Percentiles rank a stretch among this genome's conserved stretches.
These are phyloP conservation scores for Saturnia pavonia DNA, from an alignment of 2,888 invertebrate species.

Conservation along the genomic window DNA sequence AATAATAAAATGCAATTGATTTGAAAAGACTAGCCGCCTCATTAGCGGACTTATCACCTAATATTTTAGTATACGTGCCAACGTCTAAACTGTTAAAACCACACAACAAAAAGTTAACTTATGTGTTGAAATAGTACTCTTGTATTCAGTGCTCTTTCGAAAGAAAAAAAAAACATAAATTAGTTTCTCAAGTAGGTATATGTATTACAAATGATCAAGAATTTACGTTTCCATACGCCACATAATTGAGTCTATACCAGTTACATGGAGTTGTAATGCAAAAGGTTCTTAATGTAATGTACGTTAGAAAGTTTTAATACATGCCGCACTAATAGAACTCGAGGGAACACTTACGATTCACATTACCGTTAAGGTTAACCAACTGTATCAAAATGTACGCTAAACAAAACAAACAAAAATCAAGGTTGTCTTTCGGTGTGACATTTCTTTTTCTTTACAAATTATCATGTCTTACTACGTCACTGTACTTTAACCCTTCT, in stretches of 20 bases:
- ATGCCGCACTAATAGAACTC: constrained; percentile 62
- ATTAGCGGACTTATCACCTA: no score
- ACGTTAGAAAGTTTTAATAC: constrained; percentile 66
- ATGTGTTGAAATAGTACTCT: not conserved
- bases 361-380: constrained; percentile 23
- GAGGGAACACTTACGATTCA: constrained; percentile 31
- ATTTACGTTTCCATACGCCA: not conserved
- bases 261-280: constrained; percentile 31
- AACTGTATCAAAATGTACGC: not conserved
- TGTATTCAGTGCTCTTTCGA: not conserved
- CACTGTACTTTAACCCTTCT: no score
- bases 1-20: no score
- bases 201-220: not conserved
- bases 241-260: constrained; percentile 8
- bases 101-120: no score
- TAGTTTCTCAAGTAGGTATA: no score
- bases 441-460: no score
- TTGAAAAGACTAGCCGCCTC: no score
- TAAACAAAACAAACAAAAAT: not conserved
- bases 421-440: no score
- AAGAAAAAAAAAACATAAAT: not conserved
- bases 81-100: no score
- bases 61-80: no score
- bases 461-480: no score
- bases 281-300: constrained; percentile 59